These are phyloP conservation scores for Coregonus clupeaformis DNA, from an alignment of 2,113 vertebrate genomes.

Conservation along the genomic window DNA sequence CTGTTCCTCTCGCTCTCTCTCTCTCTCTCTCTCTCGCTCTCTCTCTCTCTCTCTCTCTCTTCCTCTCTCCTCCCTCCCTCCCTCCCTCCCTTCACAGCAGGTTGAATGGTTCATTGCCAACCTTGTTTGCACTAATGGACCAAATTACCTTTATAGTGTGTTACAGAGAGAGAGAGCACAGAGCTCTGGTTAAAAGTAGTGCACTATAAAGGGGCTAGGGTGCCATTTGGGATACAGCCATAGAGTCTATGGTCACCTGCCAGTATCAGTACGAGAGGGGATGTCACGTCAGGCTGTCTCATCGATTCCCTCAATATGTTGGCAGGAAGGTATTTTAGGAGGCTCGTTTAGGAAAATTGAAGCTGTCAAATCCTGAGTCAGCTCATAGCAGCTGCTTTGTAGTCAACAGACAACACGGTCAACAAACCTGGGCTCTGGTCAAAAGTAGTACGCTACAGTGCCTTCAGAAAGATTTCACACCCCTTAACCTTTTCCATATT, in stretches of 20 bases:
- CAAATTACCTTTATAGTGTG: too few species aligned
- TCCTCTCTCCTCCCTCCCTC: neutral
- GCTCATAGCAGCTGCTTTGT: slow-evolving; percentile 59
- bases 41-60: neutral
- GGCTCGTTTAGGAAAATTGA: slow-evolving; percentile 33
- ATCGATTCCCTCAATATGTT: neutral
- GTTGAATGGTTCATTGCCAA: slow-evolving; percentile 42
- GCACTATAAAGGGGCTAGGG: too few species aligned
- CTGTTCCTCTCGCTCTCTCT: too few species aligned
- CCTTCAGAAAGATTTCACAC: too few species aligned
- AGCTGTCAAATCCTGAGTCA: slow-evolving; percentile 64
- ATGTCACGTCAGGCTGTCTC: neutral
- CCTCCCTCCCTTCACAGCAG: slow-evolving; percentile 12
- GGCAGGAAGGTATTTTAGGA: neutral
- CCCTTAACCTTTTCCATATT: too few species aligned
- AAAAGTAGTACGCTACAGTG: slow-evolving; percentile 19
- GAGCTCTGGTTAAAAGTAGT: neutral
- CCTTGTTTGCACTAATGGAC: slow-evolving; percentile 45
- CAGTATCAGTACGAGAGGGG: neutral
- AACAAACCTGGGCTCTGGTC: too few species aligned
- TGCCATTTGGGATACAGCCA: too few species aligned
- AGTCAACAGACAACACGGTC: slow-evolving; percentile 30
- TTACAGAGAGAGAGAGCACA: slow-evolving; percentile 36
- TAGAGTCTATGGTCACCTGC: slow-evolving; percentile 39
- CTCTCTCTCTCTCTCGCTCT: neutral